Conservation (phyloP, 1,140 invertebrate genomes). For the Papilio polytes region DNA sequence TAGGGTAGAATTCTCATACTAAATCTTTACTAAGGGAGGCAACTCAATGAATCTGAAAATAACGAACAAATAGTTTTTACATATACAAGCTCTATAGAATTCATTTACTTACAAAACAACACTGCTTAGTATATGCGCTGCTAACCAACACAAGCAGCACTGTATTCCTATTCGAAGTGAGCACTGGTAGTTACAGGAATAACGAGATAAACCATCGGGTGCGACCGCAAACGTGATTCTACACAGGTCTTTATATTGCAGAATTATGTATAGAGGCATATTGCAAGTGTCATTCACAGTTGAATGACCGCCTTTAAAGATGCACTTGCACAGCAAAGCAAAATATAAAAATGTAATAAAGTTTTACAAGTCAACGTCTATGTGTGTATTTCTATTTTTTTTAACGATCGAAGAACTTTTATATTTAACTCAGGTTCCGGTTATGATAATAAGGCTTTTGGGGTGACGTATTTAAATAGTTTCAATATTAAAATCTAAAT, state of each 20-base stretch:
- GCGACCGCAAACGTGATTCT: neutral
- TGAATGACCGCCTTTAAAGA: neutral
- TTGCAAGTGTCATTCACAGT: neutral
- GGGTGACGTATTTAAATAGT: neutral
- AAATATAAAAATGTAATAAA: neutral
- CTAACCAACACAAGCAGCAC: neutral
- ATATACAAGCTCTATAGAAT: too few species aligned
- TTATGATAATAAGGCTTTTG: neutral
- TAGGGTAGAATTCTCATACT: too few species aligned
- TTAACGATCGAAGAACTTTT: too few species aligned
- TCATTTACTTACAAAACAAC: neutral
- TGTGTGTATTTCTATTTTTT: too few species aligned
- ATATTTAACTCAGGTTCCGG: neutral
- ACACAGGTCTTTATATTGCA: conserved; percentile 6
- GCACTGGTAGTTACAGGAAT: conserved; percentile 4
- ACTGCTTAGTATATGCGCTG: neutral
- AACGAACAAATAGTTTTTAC: too few species aligned
- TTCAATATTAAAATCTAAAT: neutral
- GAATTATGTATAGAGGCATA: conserved; percentile 1
- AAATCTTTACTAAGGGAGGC: too few species aligned
- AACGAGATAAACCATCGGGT: neutral
- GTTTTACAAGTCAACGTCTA: too few species aligned
- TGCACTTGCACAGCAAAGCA: neutral
- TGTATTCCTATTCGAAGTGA: neutral
- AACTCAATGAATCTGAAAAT: too few species aligned